These are phyloP conservation scores for Papilio xuthus DNA, from an alignment of 1,140 invertebrate genomes.

Conservation along the genomic window DNA sequence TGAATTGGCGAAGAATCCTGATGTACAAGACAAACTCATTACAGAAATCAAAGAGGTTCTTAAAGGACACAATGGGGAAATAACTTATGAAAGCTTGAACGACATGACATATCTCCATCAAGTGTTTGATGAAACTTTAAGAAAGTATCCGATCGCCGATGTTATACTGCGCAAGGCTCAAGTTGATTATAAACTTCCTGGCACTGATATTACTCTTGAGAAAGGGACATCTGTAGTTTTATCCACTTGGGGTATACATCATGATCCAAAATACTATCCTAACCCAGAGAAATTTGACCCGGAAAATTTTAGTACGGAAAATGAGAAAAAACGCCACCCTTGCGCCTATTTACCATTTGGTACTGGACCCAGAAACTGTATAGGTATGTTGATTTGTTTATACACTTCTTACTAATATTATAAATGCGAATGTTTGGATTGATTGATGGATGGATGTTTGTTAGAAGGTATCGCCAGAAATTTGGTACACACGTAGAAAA, in stretches of 20 bases:
- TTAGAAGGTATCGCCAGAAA: too few species aligned
- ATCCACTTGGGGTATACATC: slow-evolving; percentile 47
- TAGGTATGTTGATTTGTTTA: slow-evolving; percentile 67
- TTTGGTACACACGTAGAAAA: too few species aligned
- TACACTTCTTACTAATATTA: too few species aligned
- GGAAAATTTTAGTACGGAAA: slow-evolving; percentile 76
- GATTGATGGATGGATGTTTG: too few species aligned
- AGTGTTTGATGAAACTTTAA: too few species aligned
- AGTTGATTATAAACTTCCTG: slow-evolving; percentile 80
- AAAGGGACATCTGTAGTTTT: slow-evolving; percentile 59
- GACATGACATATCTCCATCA: too few species aligned
- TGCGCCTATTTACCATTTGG: slow-evolving; percentile 71
- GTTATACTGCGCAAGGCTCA: slow-evolving; percentile 78
- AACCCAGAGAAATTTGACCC: slow-evolving; percentile 83
- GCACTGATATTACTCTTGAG: slow-evolving; percentile 75
- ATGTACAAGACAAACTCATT: too few species aligned
- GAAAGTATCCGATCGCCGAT: slow-evolving; percentile 62
- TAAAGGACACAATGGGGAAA: slow-evolving; percentile 56
- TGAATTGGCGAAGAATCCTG: too few species aligned
- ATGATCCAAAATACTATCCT: slow-evolving; percentile 49
- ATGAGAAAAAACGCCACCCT: slow-evolving; percentile 71
- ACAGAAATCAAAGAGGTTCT: slow-evolving; percentile 63
- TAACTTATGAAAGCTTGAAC: slow-evolving; percentile 46
- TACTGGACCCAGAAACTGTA: slow-evolving; percentile 82
- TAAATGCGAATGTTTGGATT: too few species aligned